These are phyloP conservation scores for Tupaia tana DNA, from an alignment of 2,113 vertebrate species.

Conservation along the genomic window DNA sequence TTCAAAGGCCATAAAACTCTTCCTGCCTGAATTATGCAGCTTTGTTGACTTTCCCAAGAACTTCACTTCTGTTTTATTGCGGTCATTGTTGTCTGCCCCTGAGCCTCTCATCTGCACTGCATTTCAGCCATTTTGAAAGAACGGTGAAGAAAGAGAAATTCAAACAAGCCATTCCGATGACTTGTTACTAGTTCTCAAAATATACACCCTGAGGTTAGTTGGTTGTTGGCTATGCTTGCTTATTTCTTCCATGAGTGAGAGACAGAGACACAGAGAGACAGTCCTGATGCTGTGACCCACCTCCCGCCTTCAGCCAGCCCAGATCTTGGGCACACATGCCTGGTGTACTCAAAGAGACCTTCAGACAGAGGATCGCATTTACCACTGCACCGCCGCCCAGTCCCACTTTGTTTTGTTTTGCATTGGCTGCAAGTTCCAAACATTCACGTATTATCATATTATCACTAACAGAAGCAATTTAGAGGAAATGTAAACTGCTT, in stretches of 20 bases:
- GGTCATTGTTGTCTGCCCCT: background rate
- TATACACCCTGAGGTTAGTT: background rate
- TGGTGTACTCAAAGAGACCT: too few relatives aligned
- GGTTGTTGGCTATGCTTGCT: background rate
- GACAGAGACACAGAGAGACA: too few relatives aligned
- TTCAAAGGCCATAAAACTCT: background rate
- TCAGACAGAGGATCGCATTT: too few relatives aligned
- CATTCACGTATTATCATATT: background rate
- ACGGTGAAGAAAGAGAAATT: background rate
- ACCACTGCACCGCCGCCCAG: too few relatives aligned
- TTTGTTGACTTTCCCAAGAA: background rate
- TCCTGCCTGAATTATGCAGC: background rate
- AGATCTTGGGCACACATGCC: too few relatives aligned
- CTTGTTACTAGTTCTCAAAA: background rate
- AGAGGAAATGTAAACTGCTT: background rate
- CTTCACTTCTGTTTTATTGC: background rate
- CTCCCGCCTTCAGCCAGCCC: too few relatives aligned
- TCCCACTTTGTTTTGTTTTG: background rate
- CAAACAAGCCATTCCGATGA: background rate
- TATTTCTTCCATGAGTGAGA: too few relatives aligned
- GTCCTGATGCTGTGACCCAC: too few relatives aligned
- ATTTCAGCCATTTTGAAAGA: constrained; percentile 50
- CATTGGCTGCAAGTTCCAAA: background rate
- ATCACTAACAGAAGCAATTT: background rate
- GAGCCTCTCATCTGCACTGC: background rate